Percentiles rank a stretch among this genome's conserved stretches.
These are phyloP conservation scores for Tolmerus cingulatus DNA, from an alignment of 2,888 invertebrate genomes.

Conservation along the genomic window DNA sequence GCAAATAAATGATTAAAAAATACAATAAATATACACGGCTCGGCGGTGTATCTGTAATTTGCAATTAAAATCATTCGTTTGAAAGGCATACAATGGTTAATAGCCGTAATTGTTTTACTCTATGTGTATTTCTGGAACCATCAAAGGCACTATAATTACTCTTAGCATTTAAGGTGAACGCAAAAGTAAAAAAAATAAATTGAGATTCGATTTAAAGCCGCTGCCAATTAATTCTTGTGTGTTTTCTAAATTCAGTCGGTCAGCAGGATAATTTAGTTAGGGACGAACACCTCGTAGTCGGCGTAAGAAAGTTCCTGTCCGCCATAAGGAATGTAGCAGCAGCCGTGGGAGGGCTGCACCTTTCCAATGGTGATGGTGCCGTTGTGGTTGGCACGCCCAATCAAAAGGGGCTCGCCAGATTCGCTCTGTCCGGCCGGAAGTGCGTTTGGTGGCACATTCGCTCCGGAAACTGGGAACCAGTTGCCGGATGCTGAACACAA, in stretches of 20 bases:
- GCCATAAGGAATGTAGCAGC: conserved; percentile 83
- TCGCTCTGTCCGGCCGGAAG: conserved; percentile 77
- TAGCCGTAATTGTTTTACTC: neutral
- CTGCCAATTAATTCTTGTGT: neutral
- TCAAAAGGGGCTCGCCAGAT: conserved; percentile 80
- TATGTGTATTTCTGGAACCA: neutral
- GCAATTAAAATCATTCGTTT: neutral
- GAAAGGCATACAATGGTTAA: conserved; percentile 30
- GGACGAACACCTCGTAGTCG: conserved; percentile 79
- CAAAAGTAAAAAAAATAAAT: neutral
- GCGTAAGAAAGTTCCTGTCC: conserved; percentile 81
- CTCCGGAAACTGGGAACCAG: conserved; percentile 75
- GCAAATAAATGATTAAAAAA: conserved; percentile 33
- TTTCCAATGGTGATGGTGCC: conserved; percentile 81
- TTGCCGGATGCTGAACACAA: conserved; percentile 68
- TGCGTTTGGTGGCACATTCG: conserved; percentile 77
- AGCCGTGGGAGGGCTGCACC: conserved; percentile 82
- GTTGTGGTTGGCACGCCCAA: conserved; percentile 81
- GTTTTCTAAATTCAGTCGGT: conserved; percentile 17
- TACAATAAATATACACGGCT: conserved; percentile 33
- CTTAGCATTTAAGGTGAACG: neutral
- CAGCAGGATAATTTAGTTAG: conserved; percentile 53
- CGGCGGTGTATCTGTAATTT: neutral
- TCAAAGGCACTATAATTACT: conserved; percentile 35
- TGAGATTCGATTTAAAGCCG: conserved; percentile 19